Evolutionary conservation across 1,140 invertebrate species (phyloP).

Genomic region (Protaetia brevitarsis): DNA sequence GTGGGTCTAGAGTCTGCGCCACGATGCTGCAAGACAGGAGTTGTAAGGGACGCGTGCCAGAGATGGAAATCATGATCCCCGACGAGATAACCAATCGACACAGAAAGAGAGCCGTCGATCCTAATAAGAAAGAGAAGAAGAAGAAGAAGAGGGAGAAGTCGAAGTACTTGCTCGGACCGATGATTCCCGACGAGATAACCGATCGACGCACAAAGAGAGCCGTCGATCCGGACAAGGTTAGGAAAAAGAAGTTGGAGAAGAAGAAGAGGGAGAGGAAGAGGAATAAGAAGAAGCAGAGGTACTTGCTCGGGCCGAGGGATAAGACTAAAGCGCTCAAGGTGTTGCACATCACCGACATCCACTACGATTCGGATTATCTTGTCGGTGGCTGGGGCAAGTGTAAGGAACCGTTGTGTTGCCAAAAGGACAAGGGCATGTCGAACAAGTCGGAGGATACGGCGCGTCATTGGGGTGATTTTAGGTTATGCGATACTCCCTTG

Average conservation of each 20-base stretch:
- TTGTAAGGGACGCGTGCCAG: constrained; percentile 42
- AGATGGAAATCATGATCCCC: constrained; percentile 58
- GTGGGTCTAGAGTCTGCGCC: constrained; percentile 54
- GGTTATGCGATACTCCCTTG: constrained; percentile 68
- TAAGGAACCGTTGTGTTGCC: constrained; percentile 72
- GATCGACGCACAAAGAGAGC: no score
- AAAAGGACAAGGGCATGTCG: constrained; percentile 31
- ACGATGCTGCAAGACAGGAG: constrained; percentile 54
- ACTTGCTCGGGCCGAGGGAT: background rate
- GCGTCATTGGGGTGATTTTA: constrained; percentile 76
- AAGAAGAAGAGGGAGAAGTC: background rate
- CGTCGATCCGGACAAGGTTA: background rate
- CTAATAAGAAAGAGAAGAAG: background rate
- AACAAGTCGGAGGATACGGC: constrained; percentile 51
- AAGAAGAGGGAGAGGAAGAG: constrained; percentile 19
- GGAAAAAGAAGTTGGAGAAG: background rate
- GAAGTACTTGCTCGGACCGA: background rate
- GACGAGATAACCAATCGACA: constrained; percentile 27
- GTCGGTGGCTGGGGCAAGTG: constrained; percentile 65
- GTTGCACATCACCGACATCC: constrained; percentile 76
- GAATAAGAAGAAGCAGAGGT: background rate
- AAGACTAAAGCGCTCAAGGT: constrained; percentile 50
- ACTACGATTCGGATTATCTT: constrained; percentile 72
- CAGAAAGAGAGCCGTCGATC: no score
- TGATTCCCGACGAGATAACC: background rate